Evolutionary conservation across 1,140 invertebrate genomes (phyloP), one percentile per base, ranked within the genome.

Genomic region (Eupristina koningsbergeri): DNA sequence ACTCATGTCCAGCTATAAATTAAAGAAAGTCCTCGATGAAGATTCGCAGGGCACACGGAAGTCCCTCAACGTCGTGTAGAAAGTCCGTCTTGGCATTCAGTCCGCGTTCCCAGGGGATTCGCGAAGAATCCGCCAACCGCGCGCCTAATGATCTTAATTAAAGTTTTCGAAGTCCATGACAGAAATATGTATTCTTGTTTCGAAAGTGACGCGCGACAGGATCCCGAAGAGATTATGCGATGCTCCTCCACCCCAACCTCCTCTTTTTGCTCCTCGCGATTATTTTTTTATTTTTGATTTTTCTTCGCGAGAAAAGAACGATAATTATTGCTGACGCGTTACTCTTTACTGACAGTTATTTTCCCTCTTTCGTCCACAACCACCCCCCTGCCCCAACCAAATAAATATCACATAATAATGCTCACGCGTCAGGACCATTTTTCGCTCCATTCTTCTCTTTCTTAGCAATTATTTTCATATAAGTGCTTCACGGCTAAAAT

Each of bases 131-230:
- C 87, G 85, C 86, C 88, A 41, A 36, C 8, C 34, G 89, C 88
- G 89, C 88, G 89, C 89, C 89, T 91, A 91, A 91, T 90, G 89
- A 91, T 90, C 89, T 91, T 91, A 91, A 91, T 91, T 91, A 91
- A 90, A 89, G 88, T 91, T 91, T 90, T 87, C 36, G 47, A 19
- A 45, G n/a, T 8, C 67, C 67, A 26, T 71, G 36, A 41, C 36
- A 71, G 36, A 71, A 71, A 71, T 71, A 71, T n/a, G 67, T 41
- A 36, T 34, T 67, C 19, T 31, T 82, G 81, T 86, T 8, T 50
- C 13, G 83, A 85, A 86, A 86, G 85, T 85, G 80, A 84, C 71
- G 83, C 84, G 41, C 80, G 81, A 45, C 3, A 29, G 17, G 9
- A 58, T 58, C 50, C 61, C 41, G 41, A n/a, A n/a, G n/a, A n/a